Evolutionary conservation across 2,888 invertebrate species (phyloP), one percentile per base, ranked within the genome.

Genomic region (Spialia ferax): DNA sequence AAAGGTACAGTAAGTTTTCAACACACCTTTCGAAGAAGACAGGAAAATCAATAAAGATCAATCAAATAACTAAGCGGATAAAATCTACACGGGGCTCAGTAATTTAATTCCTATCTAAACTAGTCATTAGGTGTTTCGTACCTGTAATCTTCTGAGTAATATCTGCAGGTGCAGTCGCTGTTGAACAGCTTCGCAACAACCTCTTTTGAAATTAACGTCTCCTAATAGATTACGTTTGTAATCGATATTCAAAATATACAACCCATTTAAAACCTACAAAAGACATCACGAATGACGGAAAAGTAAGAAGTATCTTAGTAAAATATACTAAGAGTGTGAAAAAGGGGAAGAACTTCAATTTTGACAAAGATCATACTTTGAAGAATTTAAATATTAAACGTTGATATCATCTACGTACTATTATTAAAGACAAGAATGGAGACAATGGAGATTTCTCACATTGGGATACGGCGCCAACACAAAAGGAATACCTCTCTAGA

Each of bases 401-500:
- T 20, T 4, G 20, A 48, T 48, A 48, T 4, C 23, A 52, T 23
- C 23, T 52, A 52, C 52, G n/a, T 22, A 50, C 13, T 22, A 22
- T 23, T n/a, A 23, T 23, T 23, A n/a, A 22, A 59, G 18, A 60
- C 32, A 50, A 50, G 32, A 52, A 60, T 45, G 62, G 82, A 79
- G 79, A 85, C 86, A 86, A 86, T 83, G 83, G 80, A 38, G 78
- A 77, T 84, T 85, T 84, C 84, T 85, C 79, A 77, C 83, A 79
- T 84, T 80, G 77, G 80, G 77, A 68, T 73, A 73, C 64, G 71
- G 77, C 81, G 62, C 35, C 22, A 29, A 62, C 78, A 75, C 79
- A 82, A 84, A 85, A 79, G 79, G 26, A 79, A 85, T 83, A 84
- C 85, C 84, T 77, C 80, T 78, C 77, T 75, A 32, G 48, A 52